Evolutionary conservation across 2,797 vertebrate species (phyloP), one percentile per base, ranked within the genome.

Genomic region (Cetoscarus ocellatus): DNA sequence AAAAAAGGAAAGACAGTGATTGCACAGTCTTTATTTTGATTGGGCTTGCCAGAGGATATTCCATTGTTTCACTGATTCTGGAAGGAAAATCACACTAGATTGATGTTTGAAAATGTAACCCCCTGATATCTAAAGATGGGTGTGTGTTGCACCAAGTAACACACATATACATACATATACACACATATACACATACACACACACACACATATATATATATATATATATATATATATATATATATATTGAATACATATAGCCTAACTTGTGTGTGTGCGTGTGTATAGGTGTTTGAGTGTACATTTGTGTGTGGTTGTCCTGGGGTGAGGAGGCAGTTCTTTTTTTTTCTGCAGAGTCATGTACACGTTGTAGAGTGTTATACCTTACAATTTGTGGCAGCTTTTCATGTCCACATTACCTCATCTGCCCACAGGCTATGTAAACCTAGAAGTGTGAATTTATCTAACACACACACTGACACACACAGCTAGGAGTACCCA

Each of bases 391-490:
- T 58, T 72, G 73, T 39, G 67, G 63, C 61, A 81, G 34, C 61
- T 67, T 74, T 49, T 90, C 87, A 81, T 75, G 83, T 83, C 86
- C 84, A 78, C 70, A 89, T 90, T 82, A 92, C 87, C 83, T 92
- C 88, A 92, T 80, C 88, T 69, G 64, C 70, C 92, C 86, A 74
- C 61, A 60, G 84, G 92, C 86, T 61, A 39, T 81, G 91, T 90
- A 92, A 93, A 87, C 72, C 79, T 87, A 92, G 88, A 88, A 73
- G 82, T 79, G 77, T 88, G 76, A 82, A 88, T 87, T 80, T 88
- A 80, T 87, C 74, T 69, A 55, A 63, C 70, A 27, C 70, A 65
- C 15, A 19, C 42, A 54, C 10, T 49, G 27, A 27, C 27, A 27
- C 27, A 27, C 27, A 27, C 27, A 27, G 27, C 27, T 27, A 27